Evolutionary conservation across 2,888 invertebrate genomes (phyloP).

Genomic region (Drosophila macrothrix): DNA sequence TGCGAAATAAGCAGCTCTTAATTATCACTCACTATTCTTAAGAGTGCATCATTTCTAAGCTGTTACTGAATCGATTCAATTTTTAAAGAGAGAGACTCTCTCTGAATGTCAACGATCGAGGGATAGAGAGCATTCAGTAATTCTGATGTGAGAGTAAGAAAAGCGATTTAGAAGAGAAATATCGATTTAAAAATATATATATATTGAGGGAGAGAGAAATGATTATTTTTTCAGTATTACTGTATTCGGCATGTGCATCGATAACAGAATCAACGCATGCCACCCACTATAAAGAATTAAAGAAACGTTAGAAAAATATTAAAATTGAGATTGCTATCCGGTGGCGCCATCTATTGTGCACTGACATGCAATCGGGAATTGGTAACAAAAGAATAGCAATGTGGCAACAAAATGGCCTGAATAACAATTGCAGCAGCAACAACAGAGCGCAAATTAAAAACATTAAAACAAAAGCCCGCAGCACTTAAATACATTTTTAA

Average conservation of each 20-base stretch:
- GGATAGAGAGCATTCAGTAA: background rate
- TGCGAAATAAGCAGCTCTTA: conserved; percentile 15
- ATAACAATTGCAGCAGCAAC: conserved; percentile 10
- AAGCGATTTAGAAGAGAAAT: too few species aligned
- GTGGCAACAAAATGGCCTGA: conserved; percentile 6
- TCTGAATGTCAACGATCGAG: background rate
- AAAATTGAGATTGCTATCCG: background rate
- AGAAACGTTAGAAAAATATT: background rate
- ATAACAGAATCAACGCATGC: background rate
- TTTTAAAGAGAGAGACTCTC: background rate
- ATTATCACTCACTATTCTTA: conserved; percentile 3
- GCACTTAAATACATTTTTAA: conserved; percentile 35
- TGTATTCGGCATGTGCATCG: background rate
- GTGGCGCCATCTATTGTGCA: conserved; percentile 38
- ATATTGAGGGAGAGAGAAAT: background rate
- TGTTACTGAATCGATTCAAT: background rate
- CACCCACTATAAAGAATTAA: background rate
- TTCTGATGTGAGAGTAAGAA: background rate
- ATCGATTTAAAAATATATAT: background rate
- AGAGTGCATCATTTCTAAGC: background rate
- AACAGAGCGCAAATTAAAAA: conserved; percentile 8
- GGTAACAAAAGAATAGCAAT: background rate
- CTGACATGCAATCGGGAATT: conserved; percentile 14
- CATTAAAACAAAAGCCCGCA: conserved; percentile 9
- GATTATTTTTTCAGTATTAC: background rate